Evolutionary conservation across 2,797 vertebrate species (phyloP).

Genomic region (Cheirogaleus major): DNA sequence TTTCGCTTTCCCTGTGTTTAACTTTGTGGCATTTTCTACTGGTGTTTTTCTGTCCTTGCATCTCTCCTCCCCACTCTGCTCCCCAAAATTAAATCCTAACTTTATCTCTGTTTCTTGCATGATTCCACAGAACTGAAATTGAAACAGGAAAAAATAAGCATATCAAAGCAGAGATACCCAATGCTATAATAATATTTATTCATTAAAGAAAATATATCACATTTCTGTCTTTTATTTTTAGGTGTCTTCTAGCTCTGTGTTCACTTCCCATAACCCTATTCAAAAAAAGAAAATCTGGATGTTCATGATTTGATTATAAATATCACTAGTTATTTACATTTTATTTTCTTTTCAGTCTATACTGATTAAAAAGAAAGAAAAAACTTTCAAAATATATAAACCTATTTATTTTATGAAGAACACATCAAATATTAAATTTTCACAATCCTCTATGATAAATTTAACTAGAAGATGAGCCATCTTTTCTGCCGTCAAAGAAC

Average conservation of each 20-base stretch:
- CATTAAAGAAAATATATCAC: neutral
- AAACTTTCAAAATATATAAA: neutral
- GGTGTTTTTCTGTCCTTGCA: neutral
- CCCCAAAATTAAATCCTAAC: neutral
- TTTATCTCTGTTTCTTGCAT: neutral
- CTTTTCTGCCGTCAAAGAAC: neutral
- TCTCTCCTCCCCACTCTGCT: fast-evolving
- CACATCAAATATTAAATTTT: neutral
- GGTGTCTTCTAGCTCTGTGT: neutral
- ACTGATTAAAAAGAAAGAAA: neutral
- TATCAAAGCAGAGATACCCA: neutral
- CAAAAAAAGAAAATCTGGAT: neutral
- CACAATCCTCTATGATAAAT: neutral
- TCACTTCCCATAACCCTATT: neutral
- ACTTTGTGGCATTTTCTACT: neutral
- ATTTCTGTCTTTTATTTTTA: neutral
- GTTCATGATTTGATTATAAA: neutral
- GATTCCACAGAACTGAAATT: constrained; percentile 6
- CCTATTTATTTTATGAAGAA: neutral
- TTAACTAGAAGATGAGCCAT: neutral
- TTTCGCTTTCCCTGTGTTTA: neutral
- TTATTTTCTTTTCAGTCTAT: neutral
- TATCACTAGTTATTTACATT: neutral
- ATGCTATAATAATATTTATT: neutral
- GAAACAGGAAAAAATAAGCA: neutral